Evolutionary conservation across 2,113 vertebrate species (phyloP).

Genomic region (Tragelaphus imberbis): DNA sequence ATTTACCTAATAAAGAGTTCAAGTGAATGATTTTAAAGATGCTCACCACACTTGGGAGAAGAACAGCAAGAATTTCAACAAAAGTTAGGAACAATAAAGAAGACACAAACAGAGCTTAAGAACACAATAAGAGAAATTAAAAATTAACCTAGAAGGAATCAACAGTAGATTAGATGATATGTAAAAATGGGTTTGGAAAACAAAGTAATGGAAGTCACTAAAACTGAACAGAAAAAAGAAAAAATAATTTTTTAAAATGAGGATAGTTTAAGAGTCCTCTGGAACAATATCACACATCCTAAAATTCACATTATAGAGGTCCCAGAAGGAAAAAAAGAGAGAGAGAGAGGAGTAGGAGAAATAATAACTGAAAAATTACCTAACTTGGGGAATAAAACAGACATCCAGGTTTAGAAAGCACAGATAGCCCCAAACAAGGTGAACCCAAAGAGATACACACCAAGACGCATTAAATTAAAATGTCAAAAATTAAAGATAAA

Average conservation of each 20-base stretch:
- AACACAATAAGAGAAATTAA: neutral
- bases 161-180: neutral
- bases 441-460: neutral
- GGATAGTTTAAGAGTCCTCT: neutral
- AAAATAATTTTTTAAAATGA: neutral
- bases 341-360: neutral
- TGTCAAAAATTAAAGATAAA: neutral
- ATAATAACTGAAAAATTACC: neutral
- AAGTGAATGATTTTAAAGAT: neutral
- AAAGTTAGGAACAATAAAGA: neutral
- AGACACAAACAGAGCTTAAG: neutral
- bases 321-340: neutral
- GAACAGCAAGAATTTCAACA: neutral
- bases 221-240: neutral
- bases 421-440: neutral
- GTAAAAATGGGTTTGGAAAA: neutral
- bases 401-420: neutral
- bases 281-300: neutral
- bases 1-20: neutral
- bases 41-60: neutral
- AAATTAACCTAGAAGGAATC: neutral
- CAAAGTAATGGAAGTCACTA: neutral
- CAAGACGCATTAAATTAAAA: neutral
- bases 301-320: neutral
- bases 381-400: neutral